Base-by-base conservation (phyloP, 2,113 vertebrate genomes). In the Xiphophorus couchianus region DNA sequence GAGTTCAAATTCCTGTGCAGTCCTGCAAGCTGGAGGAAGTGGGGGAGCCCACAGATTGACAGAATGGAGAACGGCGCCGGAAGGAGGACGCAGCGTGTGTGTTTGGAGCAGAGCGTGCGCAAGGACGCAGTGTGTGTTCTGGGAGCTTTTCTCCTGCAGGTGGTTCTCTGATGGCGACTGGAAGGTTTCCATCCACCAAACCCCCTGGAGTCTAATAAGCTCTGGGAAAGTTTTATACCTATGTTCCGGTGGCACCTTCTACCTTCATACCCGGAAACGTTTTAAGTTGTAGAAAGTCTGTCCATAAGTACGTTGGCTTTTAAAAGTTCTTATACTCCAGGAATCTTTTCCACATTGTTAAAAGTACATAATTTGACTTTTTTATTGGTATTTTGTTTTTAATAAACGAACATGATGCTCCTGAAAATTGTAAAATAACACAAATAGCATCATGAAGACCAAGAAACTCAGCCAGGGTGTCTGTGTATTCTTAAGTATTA, bases 151-250 rank as follows among this genome's bases (percentile, higher is more conserved):
- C 78, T 86, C 80, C 87, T 90, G 83, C 88, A 90, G 88, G 86
- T 90, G 80, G 77, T 89, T 86, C 78, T 89, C 84, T 74, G 71
- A 86, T 83, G 85, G 85, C 64, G 79, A 78, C 81, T 79, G 77
- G 67, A 86, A 82, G 76, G 39, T 29, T 27, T 82, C 62, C 88
- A 89, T 84, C 83, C 88, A 90, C 85, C 86, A 88, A 83, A 73
- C 74, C 81, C 76, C 83, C 89, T 13, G 71, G 80, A 78, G 75
- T 73, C 84, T 15, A 27, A 8, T 6, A 9, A 63, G 74, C 77
- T 79, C 48, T 30, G 78, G 73, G 73, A 44, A 78, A 62, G 33
- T 28, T 54, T 65, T 33, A 13, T 62, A 5, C 25, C 44, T 83
- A 73, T 83, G 67, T 74, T 74, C 31, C 39, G 48, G 13, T 84